These are phyloP conservation scores for Drosophila pegasa DNA, from an alignment of 2,888 invertebrate species.

Conservation along the genomic window DNA sequence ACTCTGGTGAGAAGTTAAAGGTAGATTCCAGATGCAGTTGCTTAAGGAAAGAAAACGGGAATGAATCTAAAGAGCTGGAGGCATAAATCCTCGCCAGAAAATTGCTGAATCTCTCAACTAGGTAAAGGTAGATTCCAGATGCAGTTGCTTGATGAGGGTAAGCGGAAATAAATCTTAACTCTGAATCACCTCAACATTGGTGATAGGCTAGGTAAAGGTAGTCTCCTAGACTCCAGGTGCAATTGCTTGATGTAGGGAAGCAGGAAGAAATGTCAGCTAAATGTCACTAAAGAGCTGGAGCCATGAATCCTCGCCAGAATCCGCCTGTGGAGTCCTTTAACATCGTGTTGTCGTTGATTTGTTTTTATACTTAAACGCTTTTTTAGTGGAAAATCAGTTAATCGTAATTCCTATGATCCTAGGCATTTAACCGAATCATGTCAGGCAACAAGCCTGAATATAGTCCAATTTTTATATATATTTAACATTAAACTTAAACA, in stretches of 20 bases:
- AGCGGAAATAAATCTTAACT: too few species aligned
- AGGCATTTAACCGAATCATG: constrained; percentile 68
- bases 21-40: background rate
- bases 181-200: too few species aligned
- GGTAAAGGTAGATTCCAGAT: too few species aligned
- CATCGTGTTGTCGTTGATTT: constrained; percentile 19
- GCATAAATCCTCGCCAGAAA: background rate
- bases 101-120: too few species aligned
- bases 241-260: too few species aligned
- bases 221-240: background rate
- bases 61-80: background rate
- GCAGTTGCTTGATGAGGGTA: too few species aligned
- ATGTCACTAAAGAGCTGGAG: background rate
- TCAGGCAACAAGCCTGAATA: constrained; percentile 55
- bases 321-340: background rate
- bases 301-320: background rate
- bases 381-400: constrained; percentile 54
- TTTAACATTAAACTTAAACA: constrained; percentile 65
- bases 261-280: background rate
- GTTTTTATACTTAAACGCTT: constrained; percentile 55
- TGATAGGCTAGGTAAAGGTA: too few species aligned
- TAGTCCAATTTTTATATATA: constrained; percentile 79
- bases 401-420: constrained; percentile 60
- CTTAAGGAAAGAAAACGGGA: background rate
- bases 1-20: too few species aligned